Percentiles rank a stretch among this genome's conserved stretches.
Conservation (phyloP, 2,888 invertebrate genomes). For the Nomada ferruginata region DNA sequence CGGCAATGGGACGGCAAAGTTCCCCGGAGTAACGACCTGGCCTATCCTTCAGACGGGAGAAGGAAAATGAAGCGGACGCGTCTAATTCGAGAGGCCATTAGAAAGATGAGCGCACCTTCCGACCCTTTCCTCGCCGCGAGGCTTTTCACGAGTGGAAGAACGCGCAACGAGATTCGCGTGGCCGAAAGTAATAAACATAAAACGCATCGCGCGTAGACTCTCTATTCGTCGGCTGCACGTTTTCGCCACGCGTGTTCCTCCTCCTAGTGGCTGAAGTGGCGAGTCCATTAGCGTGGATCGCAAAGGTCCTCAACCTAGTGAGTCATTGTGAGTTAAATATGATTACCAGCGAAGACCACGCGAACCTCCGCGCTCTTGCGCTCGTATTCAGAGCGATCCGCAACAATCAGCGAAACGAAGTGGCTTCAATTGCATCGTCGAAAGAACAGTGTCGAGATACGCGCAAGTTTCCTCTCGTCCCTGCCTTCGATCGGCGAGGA, state of each 20-base stretch:
- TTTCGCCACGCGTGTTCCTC: conserved; percentile 13
- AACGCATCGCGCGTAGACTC: conserved; percentile 42
- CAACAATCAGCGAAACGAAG: conserved; percentile 30
- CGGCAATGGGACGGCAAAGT: not conserved
- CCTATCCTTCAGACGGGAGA: conserved; percentile 17
- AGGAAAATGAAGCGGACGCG: conserved; percentile 35
- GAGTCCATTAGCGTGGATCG: conserved; percentile 77
- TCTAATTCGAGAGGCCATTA: conserved; percentile 64
- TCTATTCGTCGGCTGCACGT: conserved; percentile 1
- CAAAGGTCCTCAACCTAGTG: conserved; percentile 80
- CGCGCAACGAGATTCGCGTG: conserved; percentile 71
- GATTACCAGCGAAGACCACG: conserved; percentile 69
- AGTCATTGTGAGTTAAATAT: conserved; percentile 75
- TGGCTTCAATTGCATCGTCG: conserved; percentile 20
- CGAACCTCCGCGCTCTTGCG: conserved; percentile 29
- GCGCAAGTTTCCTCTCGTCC: not conserved
- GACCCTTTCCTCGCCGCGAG: conserved; percentile 50
- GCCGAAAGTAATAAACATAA: conserved; percentile 69
- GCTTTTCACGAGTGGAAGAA: conserved; percentile 68
- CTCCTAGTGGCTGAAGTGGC: conserved; percentile 51
- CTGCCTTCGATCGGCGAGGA: not conserved
- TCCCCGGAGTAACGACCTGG: conserved; percentile 1
- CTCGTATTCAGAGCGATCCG: conserved; percentile 14
- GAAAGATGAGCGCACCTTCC: conserved; percentile 61
- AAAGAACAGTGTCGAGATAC: conserved; percentile 16